Evolutionary conservation across 2,888 invertebrate genomes (phyloP).

Genomic region (Andrena chrysosceles): DNA sequence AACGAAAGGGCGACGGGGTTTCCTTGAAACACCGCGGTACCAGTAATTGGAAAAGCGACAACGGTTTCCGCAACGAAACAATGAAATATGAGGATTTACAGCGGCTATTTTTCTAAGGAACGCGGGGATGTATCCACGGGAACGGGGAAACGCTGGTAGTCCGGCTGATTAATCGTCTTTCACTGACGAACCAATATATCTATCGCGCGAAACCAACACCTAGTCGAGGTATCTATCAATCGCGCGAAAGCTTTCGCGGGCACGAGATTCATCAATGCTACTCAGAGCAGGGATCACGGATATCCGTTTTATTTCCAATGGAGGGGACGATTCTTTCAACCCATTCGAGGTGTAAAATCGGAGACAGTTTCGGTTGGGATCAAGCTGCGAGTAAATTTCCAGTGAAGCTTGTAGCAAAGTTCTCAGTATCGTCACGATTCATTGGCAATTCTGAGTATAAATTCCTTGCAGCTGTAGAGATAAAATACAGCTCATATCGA

Average conservation of each 20-base stretch:
- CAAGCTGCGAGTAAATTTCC: too few relatives aligned
- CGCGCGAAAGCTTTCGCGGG: conserved; percentile 36
- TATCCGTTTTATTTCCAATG: conserved; percentile 1
- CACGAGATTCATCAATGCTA: conserved; percentile 38
- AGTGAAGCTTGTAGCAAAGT: too few relatives aligned
- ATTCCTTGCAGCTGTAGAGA: too few relatives aligned
- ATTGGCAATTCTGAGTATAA: too few relatives aligned
- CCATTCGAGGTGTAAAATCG: neutral
- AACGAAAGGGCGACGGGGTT: neutral
- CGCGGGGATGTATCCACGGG: neutral
- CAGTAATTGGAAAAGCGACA: neutral
- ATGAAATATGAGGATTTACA: conserved; percentile 28
- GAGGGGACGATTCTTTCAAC: neutral
- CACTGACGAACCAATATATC: conserved; percentile 65
- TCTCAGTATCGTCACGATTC: too few relatives aligned
- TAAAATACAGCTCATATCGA: too few relatives aligned
- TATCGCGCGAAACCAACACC: conserved; percentile 60
- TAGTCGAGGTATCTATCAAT: conserved; percentile 57
- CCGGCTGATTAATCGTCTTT: conserved; percentile 66
- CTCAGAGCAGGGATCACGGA: neutral
- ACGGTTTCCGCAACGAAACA: neutral
- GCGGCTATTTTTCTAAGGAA: conserved; percentile 37
- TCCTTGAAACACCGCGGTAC: neutral
- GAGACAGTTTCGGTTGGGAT: too few relatives aligned
- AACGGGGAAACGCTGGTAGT: neutral